Conservation (phyloP, 2,797 vertebrate genomes). For the Sarcophilus harrisii region DNA sequence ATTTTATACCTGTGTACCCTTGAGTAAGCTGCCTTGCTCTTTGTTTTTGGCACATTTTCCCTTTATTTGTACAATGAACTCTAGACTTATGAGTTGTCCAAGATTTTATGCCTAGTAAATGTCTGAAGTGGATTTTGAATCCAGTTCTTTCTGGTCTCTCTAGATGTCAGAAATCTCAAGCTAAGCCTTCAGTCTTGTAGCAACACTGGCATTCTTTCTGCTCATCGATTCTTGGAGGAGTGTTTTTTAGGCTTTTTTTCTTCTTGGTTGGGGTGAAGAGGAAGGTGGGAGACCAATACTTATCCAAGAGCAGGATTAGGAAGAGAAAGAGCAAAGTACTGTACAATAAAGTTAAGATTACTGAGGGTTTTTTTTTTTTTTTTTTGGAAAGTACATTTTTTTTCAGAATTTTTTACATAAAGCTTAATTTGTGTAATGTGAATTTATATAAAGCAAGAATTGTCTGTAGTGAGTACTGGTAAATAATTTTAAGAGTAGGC, state of each 20-base stretch:
- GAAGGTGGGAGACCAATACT: not conserved
- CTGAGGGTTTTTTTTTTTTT: not conserved
- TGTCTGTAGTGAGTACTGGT: not conserved
- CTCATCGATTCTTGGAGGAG: not conserved
- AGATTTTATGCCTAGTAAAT: not conserved
- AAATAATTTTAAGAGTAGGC: not conserved
- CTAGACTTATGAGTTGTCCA: not conserved
- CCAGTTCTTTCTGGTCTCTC: not conserved
- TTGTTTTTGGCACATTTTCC: too few species aligned
- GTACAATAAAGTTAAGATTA: not conserved
- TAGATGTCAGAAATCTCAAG: not conserved
- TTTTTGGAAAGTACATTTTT: not conserved
- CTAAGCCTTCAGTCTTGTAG: not conserved
- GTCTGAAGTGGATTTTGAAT: not conserved
- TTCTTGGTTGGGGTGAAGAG: rapidly evolving
- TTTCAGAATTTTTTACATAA: not conserved
- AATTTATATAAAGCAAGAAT: not conserved
- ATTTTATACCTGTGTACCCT: not conserved
- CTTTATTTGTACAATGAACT: not conserved
- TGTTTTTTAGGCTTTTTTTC: too few species aligned
- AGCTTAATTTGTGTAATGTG: not conserved
- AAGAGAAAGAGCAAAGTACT: not conserved
- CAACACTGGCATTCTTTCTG: not conserved
- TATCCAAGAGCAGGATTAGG: not conserved
- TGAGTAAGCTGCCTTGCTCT: not conserved